Base-by-base conservation (phyloP, 2,113 vertebrate genomes). In the Chaenocephalus aceratus region DNA sequence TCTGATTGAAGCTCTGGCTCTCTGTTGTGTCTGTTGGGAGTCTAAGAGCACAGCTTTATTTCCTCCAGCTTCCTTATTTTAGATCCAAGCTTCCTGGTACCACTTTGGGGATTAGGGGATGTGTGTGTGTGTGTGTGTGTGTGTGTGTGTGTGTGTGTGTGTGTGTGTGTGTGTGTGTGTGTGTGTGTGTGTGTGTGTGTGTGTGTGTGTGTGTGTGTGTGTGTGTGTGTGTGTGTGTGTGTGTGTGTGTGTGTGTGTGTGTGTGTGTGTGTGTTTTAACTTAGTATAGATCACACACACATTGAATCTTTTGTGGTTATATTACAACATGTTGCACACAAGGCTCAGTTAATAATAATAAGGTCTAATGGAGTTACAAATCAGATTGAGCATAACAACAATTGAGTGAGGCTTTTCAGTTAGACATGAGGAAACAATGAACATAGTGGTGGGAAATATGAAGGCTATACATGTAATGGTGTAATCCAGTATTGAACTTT, bases 61-160 rank as follows among this genome's bases (percentile, higher is more conserved):
- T 90, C 83, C 80, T 84, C 46, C 52, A 13, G 75, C 77, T 90
- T 91, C 89, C 90, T 89, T 90, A 80, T 92, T 92, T 91, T 83
- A 76, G 59, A 73, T 83, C 53, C 10, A 10, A 57, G 71, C 84
- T 91, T 94, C 90, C 93, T 92, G 80, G 30, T 74, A 59, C 77
- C 58, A 59, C 34, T 80, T 54, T 59, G 36, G 56, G 64, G 69
- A 52, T 84, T 26, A 41, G 3, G 74, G 57, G 52, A 21, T 21
- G 14, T 36, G 26, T 30, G 49, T 18, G 49, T 18, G 49, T 52
- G 49, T 52, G 49, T 52, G 49, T 18, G 49, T 18, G 49, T 15
- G 21, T 6, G 41, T 10, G n/a, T 26, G 10, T 49, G 36, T 56
- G 4, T 49, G 45, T 7, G 30, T 68, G 44, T 15, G 36, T 11